Evolutionary conservation across 1,140 invertebrate genomes (phyloP).

Genomic region (Atta cephalotes): DNA sequence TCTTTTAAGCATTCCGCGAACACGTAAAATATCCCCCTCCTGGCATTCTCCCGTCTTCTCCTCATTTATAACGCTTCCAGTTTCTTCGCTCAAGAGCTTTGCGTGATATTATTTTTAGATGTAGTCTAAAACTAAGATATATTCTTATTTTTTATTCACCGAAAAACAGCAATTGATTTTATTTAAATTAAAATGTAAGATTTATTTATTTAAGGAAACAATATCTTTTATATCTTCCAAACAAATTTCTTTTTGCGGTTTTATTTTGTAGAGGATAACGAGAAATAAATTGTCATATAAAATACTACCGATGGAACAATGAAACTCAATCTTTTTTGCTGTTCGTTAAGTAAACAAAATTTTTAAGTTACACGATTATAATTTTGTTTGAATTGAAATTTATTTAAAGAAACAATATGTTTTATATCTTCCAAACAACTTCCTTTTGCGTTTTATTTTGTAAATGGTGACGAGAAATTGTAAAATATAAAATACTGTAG

Average conservation of each 20-base stretch:
- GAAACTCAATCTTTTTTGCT: neutral
- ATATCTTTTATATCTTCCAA: constrained; percentile 16
- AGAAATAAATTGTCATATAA: constrained; percentile 15
- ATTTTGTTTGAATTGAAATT: too few species aligned
- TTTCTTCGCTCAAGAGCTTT: constrained; percentile 11
- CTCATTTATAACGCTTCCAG: constrained; percentile 1
- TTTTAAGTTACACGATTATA: neutral
- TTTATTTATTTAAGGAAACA: constrained; percentile 33
- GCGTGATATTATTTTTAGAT: constrained; percentile 34
- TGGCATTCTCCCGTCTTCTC: neutral
- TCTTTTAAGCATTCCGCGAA: constrained; percentile 26
- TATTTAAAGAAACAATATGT: too few species aligned
- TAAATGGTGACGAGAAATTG: too few species aligned
- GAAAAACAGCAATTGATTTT: constrained; percentile 16
- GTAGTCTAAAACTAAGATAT: constrained; percentile 11
- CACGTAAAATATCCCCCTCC: neutral
- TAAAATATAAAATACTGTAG: too few species aligned
- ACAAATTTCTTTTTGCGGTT: neutral
- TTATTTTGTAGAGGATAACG: neutral
- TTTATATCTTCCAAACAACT: too few species aligned
- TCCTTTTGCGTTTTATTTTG: too few species aligned
- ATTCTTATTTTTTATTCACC: constrained; percentile 2
- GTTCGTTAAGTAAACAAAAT: neutral
- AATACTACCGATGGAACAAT: neutral
- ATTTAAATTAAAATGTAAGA: neutral